phyloP scores from a whole-genome alignment of 2,888 invertebrate species.

The Polyommatus iphigenia region DNA sequence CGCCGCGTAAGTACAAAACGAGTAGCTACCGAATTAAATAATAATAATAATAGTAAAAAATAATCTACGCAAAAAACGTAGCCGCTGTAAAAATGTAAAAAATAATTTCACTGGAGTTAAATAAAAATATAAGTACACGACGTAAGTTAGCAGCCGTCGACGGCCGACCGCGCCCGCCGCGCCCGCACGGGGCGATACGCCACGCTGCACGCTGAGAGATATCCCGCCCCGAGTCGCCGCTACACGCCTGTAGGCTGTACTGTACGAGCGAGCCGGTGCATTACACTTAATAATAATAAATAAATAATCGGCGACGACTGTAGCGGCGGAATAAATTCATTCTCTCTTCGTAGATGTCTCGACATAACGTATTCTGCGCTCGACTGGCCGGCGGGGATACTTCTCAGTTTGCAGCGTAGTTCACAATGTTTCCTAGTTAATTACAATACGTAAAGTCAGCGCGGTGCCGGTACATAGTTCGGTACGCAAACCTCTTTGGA shows the following conservation, averaged over 20 bases:
- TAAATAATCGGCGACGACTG: slow-evolving; percentile 13
- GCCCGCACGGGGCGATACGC: not conserved
- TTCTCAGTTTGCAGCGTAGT: slow-evolving; percentile 2
- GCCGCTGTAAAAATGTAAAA: slow-evolving; percentile 40
- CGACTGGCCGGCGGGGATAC: slow-evolving; percentile 7
- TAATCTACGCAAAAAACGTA: slow-evolving; percentile 41
- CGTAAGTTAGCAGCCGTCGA: slow-evolving; percentile 46
- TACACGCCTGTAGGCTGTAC: not conserved
- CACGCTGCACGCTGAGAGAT: not conserved
- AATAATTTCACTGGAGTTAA: slow-evolving; percentile 47
- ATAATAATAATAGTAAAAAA: slow-evolving; percentile 27
- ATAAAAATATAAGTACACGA: slow-evolving; percentile 44
- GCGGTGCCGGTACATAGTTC: not conserved
- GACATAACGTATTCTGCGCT: not conserved
- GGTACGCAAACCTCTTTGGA: slow-evolving; percentile 25
- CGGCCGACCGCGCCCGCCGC: slow-evolving; percentile 20
- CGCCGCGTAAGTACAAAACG: slow-evolving; percentile 23
- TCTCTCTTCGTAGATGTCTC: not conserved
- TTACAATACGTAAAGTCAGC: not conserved
- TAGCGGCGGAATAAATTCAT: not conserved
- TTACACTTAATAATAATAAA: slow-evolving; percentile 27
- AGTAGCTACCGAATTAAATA: slow-evolving; percentile 31
- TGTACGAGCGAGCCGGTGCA: slow-evolving; percentile 4
- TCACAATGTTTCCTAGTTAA: slow-evolving; percentile 1
- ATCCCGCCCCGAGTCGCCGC: not conserved